Evolutionary conservation across 2,888 invertebrate species (phyloP).

Genomic region (Minunthozetes semirufus): DNA sequence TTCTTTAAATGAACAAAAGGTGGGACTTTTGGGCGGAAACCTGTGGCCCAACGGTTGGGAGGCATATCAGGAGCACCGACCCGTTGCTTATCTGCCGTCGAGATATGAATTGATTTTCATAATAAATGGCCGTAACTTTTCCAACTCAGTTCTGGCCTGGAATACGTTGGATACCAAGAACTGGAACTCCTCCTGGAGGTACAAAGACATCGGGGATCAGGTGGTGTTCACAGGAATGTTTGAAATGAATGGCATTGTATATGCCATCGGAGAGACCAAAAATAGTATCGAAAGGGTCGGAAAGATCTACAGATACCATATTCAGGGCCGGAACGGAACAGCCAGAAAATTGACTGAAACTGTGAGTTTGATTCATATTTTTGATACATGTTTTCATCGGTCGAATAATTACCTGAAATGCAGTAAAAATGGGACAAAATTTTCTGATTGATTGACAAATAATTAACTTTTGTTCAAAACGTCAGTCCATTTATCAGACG

Average conservation of each 20-base stretch:
- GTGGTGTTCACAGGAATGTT: slow-evolving; percentile 33
- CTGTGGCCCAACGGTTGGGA: slow-evolving; percentile 36
- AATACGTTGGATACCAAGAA: slow-evolving; percentile 29
- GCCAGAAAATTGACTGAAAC: slow-evolving; percentile 28
- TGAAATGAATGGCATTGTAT: slow-evolving; percentile 36
- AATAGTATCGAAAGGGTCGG: slow-evolving; percentile 21
- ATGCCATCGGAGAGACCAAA: slow-evolving; percentile 30
- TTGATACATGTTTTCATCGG: background rate
- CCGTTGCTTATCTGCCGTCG: slow-evolving; percentile 33
- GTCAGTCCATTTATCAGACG: too few species aligned
- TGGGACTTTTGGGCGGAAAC: slow-evolving; percentile 34
- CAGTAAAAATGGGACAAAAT: too few species aligned
- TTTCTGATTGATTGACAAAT: too few species aligned
- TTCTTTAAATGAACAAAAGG: slow-evolving; percentile 17
- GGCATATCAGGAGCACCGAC: slow-evolving; percentile 31
- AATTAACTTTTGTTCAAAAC: too few species aligned
- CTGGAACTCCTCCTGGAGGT: slow-evolving; percentile 34
- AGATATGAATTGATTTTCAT: slow-evolving; percentile 34
- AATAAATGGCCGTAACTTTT: slow-evolving; percentile 25
- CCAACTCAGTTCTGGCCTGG: slow-evolving; percentile 23
- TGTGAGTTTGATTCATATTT: background rate
- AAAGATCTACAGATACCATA: slow-evolving; percentile 35
- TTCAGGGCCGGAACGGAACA: background rate
- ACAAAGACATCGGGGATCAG: slow-evolving; percentile 17
- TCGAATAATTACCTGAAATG: too few species aligned